A percentile compares a stretch with the other conserved stretches of the same genome.
These are phyloP conservation scores for Gonocerus acuteangulatus DNA, from an alignment of 2,888 invertebrate species.

Conservation along the genomic window DNA sequence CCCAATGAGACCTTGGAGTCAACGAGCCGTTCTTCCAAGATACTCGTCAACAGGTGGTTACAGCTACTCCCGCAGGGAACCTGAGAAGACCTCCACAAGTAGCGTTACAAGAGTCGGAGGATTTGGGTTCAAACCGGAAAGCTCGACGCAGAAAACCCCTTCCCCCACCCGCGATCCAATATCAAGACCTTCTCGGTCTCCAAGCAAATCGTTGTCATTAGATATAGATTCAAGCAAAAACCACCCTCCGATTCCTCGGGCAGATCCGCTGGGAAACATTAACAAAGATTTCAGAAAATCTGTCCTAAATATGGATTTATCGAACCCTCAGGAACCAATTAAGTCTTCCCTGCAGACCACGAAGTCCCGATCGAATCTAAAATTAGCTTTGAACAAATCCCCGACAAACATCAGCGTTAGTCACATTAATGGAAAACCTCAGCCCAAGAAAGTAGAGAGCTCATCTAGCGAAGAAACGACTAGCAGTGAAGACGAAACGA, in stretches of 20 bases:
- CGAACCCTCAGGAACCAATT: slow-evolving; percentile 15
- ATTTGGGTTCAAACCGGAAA: slow-evolving; percentile 44
- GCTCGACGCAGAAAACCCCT: slow-evolving; percentile 58
- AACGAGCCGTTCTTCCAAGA: not conserved
- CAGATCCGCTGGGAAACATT: slow-evolving; percentile 40
- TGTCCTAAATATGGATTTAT: slow-evolving; percentile 36
- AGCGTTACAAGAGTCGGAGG: slow-evolving; percentile 28
- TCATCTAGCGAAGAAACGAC: slow-evolving; percentile 27
- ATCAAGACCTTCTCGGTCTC: slow-evolving; percentile 22
- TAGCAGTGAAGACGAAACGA: slow-evolving; percentile 29
- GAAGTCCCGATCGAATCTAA: slow-evolving; percentile 14
- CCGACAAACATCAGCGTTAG: slow-evolving; percentile 7
- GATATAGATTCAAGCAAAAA: slow-evolving; percentile 39
- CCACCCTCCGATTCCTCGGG: slow-evolving; percentile 50
- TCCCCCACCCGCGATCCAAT: slow-evolving; percentile 39
- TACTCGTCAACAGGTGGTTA: slow-evolving; percentile 40
- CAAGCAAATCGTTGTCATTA: slow-evolving; percentile 12
- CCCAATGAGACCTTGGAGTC: slow-evolving; percentile 1
- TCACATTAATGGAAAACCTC: slow-evolving; percentile 28
- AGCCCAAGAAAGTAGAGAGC: not conserved
- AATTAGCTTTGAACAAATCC: slow-evolving; percentile 28
- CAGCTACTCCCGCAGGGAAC: slow-evolving; percentile 39
- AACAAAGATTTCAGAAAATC: slow-evolving; percentile 39
- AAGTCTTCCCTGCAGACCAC: not conserved
- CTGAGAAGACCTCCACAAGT: slow-evolving; percentile 8